Evolutionary conservation across 2,888 invertebrate species (phyloP), one percentile per base, ranked within the genome.

Genomic region (Sinopyrophorus schimmeli): DNA sequence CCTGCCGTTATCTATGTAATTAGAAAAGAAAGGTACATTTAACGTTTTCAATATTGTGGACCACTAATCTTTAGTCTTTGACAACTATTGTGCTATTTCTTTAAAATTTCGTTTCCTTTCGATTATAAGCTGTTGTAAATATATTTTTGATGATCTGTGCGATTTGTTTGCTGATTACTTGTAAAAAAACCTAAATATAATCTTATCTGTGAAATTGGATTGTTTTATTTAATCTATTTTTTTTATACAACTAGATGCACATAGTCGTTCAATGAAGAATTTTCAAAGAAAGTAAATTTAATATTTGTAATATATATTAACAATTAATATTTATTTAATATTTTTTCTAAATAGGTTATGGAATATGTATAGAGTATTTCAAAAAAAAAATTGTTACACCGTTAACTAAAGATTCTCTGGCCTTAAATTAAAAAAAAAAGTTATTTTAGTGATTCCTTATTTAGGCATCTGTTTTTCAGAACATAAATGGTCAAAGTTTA

Each of bases 81-180:
- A 11, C 12, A 27, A n/a, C 16, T 27, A 17, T 11, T 17, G 16
- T 18, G 5, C 38, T 27, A 38, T 38, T 38, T 49, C 44, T 52
- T 21, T 35, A 24, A 11, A 65, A 66, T 64, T 66, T 67, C 65
- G 67, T 66, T 69, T 68, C 67, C 70, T 69, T 68, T 68, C 68
- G 57, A 66, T 64, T 60, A 60, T 58, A 59, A 52, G 50, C 54
- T 56, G 57, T 37, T 54, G 50, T 48, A 51, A 47, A 47, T 40
- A 50, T 42, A 54, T 56, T 55, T 56, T 55, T 35, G 10, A 35
- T 47, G 27, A 47, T n/a, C 24, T 41, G 35, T 47, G 41, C 39
- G 35, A 41, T 28, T 41, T 41, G 31, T 43, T 43, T 27, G 41
- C 41, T 41, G 35, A 41, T 21, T 47, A 41, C 41, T 34, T 41